Conservation (phyloP, 2,888 invertebrate species). For the Amphipyra berbera region DNA sequence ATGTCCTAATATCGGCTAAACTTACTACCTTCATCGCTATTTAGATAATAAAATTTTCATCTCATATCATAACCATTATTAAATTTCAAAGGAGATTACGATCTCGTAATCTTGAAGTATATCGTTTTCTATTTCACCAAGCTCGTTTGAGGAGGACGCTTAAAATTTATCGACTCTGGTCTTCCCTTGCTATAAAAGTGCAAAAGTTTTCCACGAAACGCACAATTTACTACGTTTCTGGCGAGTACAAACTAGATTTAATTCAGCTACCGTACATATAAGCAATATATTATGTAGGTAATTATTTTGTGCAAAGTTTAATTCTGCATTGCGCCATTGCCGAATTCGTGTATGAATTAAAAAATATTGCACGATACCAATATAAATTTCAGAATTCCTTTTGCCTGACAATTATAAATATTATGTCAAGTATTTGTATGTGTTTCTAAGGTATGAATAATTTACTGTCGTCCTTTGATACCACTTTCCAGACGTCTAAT, state of each 20-base stretch:
- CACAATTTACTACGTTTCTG: constrained; percentile 74
- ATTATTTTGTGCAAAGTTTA: constrained; percentile 75
- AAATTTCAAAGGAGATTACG: constrained; percentile 82
- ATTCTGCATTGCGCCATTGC: constrained; percentile 78
- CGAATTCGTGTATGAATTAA: constrained; percentile 68
- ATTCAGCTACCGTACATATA: constrained; percentile 64
- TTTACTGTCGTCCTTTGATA: constrained; percentile 69
- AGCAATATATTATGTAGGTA: constrained; percentile 62
- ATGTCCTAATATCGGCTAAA: constrained; percentile 27
- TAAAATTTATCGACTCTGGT: constrained; percentile 78
- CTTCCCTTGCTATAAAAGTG: constrained; percentile 76
- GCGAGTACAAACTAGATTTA: constrained; percentile 68
- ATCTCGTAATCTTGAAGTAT: constrained; percentile 80
- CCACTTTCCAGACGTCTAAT: constrained; percentile 76
- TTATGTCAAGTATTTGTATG: constrained; percentile 47
- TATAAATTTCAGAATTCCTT: constrained; percentile 60
- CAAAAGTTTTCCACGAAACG: constrained; percentile 76
- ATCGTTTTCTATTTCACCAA: constrained; percentile 75
- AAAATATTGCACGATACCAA: constrained; percentile 66
- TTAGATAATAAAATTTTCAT: constrained; percentile 71
- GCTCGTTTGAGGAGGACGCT: constrained; percentile 75
- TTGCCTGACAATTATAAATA: constrained; percentile 52
- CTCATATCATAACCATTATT: constrained; percentile 77
- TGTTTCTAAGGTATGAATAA: constrained; percentile 63
- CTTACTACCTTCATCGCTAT: constrained; percentile 46